These are phyloP conservation scores for Eretmocerus hayati DNA, from an alignment of 2,888 invertebrate species.

Conservation along the genomic window DNA sequence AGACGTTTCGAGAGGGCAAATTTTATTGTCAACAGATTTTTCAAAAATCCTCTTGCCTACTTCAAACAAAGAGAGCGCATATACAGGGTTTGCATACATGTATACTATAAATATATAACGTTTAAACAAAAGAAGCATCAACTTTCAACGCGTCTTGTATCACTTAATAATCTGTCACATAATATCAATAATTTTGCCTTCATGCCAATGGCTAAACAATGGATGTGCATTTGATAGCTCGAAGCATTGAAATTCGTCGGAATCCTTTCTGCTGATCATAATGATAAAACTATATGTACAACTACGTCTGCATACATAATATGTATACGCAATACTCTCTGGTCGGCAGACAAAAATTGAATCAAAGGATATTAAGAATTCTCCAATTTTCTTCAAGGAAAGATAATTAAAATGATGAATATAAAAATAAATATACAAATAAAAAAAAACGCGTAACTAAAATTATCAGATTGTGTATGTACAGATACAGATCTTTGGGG, in stretches of 20 bases:
- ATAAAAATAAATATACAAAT: neutral
- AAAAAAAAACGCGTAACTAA: slow-evolving; percentile 12
- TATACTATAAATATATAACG: too few relatives aligned
- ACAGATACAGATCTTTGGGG: too few relatives aligned
- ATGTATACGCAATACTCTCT: neutral
- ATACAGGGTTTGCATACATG: too few relatives aligned
- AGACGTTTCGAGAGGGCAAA: slow-evolving; percentile 13
- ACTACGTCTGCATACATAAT: neutral
- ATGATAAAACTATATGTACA: neutral
- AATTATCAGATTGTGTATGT: neutral
- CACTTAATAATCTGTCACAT: too few relatives aligned
- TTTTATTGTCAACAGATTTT: slow-evolving; percentile 20
- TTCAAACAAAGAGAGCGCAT: slow-evolving; percentile 13
- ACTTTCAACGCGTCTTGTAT: too few relatives aligned
- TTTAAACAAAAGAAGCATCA: slow-evolving; percentile 17
- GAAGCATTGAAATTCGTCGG: slow-evolving; percentile 3
- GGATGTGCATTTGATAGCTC: slow-evolving; percentile 13
- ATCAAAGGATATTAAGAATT: too few relatives aligned
- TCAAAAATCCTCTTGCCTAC: slow-evolving; percentile 12
- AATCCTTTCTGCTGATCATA: too few relatives aligned
- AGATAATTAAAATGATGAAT: neutral
- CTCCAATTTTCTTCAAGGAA: too few relatives aligned
- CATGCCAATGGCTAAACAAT: slow-evolving; percentile 2
- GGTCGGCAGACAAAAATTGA: too few relatives aligned
- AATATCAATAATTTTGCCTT: neutral